Conservation (phyloP, 2,113 vertebrate genomes). For the Spilogale gracilis region DNA sequence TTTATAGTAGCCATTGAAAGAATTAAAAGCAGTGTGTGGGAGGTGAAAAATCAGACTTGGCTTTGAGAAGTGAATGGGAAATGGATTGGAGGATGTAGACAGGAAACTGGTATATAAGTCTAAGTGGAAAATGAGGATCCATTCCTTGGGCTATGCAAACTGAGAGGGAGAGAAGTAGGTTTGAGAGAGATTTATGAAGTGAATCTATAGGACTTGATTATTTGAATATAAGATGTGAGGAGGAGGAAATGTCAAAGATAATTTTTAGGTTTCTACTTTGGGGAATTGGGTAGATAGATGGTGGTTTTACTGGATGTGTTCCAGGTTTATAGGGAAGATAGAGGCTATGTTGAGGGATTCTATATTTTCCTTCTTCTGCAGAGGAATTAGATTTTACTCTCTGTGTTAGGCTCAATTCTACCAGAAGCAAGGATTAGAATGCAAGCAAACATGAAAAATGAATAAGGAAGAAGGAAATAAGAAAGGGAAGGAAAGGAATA, state of each 20-base stretch:
- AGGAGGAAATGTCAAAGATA: slow-evolving; percentile 17
- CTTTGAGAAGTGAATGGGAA: background rate
- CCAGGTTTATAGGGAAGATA: background rate
- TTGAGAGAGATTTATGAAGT: background rate
- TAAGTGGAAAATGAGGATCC: background rate
- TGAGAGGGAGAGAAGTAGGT: background rate
- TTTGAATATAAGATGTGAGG: slow-evolving; percentile 42
- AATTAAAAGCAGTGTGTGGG: background rate
- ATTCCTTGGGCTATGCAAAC: background rate
- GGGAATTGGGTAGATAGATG: background rate
- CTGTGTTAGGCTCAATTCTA: background rate
- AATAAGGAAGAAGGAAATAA: background rate
- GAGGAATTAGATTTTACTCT: slow-evolving; percentile 5
- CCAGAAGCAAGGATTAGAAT: slow-evolving; percentile 16
- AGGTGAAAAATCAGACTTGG: background rate
- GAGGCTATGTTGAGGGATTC: slow-evolving; percentile 11
- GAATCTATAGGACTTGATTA: slow-evolving; percentile 1
- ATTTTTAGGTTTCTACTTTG: slow-evolving; percentile 58
- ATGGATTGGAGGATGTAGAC: background rate
- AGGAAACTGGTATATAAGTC: background rate
- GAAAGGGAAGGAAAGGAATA: background rate
- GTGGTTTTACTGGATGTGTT: background rate
- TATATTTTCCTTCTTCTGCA: background rate
- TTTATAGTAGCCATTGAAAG: background rate
- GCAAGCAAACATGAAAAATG: background rate